phyloP scores from a whole-genome alignment of 92 coral and sea anemone species.

The Hydrozoanthus gracilis region DNA sequence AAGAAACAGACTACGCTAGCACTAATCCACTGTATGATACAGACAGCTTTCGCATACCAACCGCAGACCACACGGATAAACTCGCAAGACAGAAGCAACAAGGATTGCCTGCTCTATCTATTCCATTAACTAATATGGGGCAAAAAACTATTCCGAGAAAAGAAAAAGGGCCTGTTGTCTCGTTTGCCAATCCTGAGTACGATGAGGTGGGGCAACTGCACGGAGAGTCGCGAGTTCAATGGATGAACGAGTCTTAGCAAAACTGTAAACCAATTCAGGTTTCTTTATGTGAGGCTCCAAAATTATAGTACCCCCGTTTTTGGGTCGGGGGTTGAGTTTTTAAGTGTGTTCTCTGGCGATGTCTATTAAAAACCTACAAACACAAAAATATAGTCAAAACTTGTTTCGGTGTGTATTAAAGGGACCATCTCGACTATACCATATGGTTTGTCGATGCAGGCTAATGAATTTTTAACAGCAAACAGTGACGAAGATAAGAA shows the following conservation, averaged over 20 bases:
- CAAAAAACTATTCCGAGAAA: not conserved
- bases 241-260: not conserved
- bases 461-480: too few relatives aligned
- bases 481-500: too few relatives aligned
- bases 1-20: slow-evolving; percentile 11
- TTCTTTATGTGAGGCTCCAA: too few relatives aligned
- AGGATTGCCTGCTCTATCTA: not conserved
- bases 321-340: too few relatives aligned
- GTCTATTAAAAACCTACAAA: too few relatives aligned
- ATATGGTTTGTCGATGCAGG: too few relatives aligned
- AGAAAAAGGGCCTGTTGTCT: not conserved
- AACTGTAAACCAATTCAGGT: too few relatives aligned
- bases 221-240: not conserved
- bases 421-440: too few relatives aligned
- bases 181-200: not conserved
- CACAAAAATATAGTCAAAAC: too few relatives aligned
- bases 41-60: not conserved
- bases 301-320: too few relatives aligned
- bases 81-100: not conserved
- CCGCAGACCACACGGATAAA: not conserved
- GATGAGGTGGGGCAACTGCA: not conserved
- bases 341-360: too few relatives aligned
- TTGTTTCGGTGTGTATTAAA: too few relatives aligned
- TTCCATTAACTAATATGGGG: slow-evolving; percentile 15
- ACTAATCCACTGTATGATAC: not conserved